Evolutionary conservation across 2,797 vertebrate species (phyloP), one percentile per base, ranked within the genome.

Genomic region (Synaphobranchus kaupii): DNA sequence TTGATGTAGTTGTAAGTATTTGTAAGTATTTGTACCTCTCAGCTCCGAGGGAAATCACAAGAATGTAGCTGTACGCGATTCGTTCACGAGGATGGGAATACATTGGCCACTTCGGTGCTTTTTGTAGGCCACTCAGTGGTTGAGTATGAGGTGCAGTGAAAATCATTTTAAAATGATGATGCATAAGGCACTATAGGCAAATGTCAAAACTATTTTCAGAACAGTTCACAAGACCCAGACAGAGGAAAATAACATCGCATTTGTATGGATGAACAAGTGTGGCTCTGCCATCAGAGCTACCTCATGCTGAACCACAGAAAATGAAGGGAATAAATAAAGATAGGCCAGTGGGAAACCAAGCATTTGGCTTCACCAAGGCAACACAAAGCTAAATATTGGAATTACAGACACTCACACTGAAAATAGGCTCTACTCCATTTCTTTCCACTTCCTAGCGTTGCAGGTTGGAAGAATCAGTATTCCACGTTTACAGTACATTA

Each of bases 331-430:
- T 85, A 63, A 85, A 47, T 66, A 48, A 47, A 84, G 83, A 44
- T 47, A 39, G 34, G 56, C 58, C 48, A 39, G 31, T 12, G 28
- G 13, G 34, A 47, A 68, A 66, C 60, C 58, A 66, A 66, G 34
- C 58, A 34, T 85, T 85, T 66, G 58, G 66, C 58, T 85, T 39
- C 58, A n/a, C 58, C 84, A 68, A 85, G 58, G 84, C 58, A 20
- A 58, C 82, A 83, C 50, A 52, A 28, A 83, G 82, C 56, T 68
- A 63, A 85, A 85, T 85, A 66, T 85, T 85, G 28, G 44, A 85
- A 56, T 60, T 56, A 44, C 54, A 56, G 50, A 39, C 22, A 31
- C 54, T 5, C 52, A 25, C 52, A 25, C 39, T 81, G 50, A 31
- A 56, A 84, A 84, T 84, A 84, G 48, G 83, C 83, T 82, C 47